Conservation (phyloP, 2,797 vertebrate genomes). For the Myiotriccus ornatus region DNA sequence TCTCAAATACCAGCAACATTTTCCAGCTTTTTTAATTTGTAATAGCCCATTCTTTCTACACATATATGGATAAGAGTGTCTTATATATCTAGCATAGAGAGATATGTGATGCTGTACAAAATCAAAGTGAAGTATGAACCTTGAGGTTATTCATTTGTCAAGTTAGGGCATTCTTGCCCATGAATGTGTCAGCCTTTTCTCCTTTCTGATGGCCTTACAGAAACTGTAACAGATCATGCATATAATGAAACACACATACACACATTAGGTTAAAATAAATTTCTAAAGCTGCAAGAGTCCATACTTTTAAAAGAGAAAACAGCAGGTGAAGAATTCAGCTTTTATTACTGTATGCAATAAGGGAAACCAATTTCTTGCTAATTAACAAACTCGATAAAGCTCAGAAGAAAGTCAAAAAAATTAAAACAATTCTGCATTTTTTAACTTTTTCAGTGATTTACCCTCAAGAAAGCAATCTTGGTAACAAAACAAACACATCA, state of each 20-base stretch:
- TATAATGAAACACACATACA: not conserved
- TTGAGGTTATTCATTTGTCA: not conserved
- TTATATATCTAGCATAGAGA: not conserved
- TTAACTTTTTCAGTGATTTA: not conserved
- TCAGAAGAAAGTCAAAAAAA: not conserved
- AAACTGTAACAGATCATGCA: not conserved
- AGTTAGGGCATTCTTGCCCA: not conserved
- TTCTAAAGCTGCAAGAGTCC: not conserved
- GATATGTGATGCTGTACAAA: not conserved
- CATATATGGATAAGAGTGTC: not conserved
- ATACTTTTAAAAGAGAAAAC: not conserved
- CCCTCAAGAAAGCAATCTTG: not conserved
- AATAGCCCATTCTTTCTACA: not conserved
- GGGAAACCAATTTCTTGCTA: not conserved
- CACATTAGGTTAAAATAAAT: not conserved
- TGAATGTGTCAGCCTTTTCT: not conserved
- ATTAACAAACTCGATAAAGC: not conserved
- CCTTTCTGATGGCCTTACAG: not conserved
- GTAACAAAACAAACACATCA: not conserved
- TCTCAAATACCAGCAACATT: not conserved
- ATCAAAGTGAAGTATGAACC: not conserved
- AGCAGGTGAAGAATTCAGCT: not conserved
- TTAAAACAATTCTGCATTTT: not conserved
- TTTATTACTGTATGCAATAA: not conserved
- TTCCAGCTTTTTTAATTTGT: not conserved